Evolutionary conservation across 2,888 invertebrate genomes (phyloP), one percentile per base, ranked within the genome.

Genomic region (Tetranychus truncatus): DNA sequence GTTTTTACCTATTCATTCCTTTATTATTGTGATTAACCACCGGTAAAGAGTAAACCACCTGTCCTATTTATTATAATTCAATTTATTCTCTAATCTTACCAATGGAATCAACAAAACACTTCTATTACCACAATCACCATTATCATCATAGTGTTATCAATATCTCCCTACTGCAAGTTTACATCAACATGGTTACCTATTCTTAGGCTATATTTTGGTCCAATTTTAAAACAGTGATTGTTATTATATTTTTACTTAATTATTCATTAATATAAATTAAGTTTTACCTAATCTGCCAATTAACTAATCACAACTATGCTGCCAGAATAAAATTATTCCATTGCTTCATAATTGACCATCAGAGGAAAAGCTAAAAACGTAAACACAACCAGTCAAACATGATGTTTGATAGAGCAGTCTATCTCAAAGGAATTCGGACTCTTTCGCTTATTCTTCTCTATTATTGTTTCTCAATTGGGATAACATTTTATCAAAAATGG

Each of bases 401-500:
- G 55, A 55, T 55, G 11, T 15, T 55, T 55, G 55, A 55, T 55
- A 55, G 3, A 55, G 55, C 15, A 15, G 55, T 55, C 15, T 55
- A 15, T 55, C 55, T 69, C 11, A 69, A 69, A 21, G 21, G 21
- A 5, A 21, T 69, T 11, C 11, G 69, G 69, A 69, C 69, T 20
- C 20, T 24, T 18, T 69, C 81, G 72, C 80, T 94, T 72, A 89
- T 96, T 78, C 82, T 89, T 4, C 84, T 91, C 72, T 97, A 96
- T 84, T 93, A 95, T 82, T 86, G 89, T 15, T 87, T 96, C 75
- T 97, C 96, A 18, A 94, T 99, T 80, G 90, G 93, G 72, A 87
- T 99, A 74, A 97, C 95, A 11, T 99, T 97, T 84, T 99, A 96
- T 84, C 96, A 97, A 83, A 88, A 94, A 86, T 90, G 91, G 88